Conservation (phyloP, 1,140 invertebrate species). For the Steinernema khuongi region DNA sequence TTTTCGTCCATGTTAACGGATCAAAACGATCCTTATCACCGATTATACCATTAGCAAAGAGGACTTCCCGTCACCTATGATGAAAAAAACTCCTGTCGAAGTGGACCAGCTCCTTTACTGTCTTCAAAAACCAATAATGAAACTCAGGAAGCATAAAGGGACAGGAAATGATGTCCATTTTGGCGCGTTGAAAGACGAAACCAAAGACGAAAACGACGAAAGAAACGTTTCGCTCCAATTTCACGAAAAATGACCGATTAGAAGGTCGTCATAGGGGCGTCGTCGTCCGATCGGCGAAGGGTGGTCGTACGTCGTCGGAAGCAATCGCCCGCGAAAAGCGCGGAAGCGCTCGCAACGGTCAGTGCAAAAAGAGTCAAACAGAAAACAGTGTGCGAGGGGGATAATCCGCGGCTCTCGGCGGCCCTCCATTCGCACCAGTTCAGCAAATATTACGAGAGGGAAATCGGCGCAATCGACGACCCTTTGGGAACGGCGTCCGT, state of each 20-base stretch:
- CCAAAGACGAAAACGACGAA: neutral
- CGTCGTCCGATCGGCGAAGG: neutral
- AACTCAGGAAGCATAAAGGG: neutral
- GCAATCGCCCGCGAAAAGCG: neutral
- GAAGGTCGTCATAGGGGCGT: neutral
- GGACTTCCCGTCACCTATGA: no score
- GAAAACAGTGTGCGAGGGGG: neutral
- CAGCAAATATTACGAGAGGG: constrained; percentile 5
- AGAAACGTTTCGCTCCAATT: neutral
- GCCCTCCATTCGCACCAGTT: constrained; percentile 12
- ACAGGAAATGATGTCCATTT: neutral
- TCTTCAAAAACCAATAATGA: no score
- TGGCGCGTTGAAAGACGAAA: neutral
- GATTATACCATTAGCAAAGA: no score
- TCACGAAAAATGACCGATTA: constrained; percentile 1
- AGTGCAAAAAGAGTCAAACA: neutral
- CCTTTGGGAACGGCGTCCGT: neutral
- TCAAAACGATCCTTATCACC: no score
- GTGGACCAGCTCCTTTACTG: no score
- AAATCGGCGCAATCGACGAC: neutral
- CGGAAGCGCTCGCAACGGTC: constrained; percentile 12
- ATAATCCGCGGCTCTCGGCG: constrained; percentile 11
- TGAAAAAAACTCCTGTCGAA: no score
- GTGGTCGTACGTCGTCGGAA: neutral
- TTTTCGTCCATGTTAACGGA: no score